These are phyloP conservation scores for Pachyramphus minor DNA, from an alignment of 2,113 vertebrate species.

Conservation along the genomic window DNA sequence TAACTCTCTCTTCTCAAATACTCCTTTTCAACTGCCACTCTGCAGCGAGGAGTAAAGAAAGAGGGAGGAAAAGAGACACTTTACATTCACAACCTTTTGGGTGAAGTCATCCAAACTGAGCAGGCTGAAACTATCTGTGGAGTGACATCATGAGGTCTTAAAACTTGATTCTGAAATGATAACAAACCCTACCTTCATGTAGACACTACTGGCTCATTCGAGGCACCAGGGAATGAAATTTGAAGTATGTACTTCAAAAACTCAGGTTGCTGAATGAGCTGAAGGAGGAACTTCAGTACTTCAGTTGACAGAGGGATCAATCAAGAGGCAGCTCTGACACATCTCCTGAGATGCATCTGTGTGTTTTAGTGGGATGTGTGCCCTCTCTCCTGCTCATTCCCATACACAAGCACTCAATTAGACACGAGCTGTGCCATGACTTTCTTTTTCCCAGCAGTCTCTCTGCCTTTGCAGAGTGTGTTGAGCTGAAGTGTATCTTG, in stretches of 20 bases:
- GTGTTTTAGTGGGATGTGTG: neutral
- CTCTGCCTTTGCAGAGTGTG: neutral
- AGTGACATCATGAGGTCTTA: neutral
- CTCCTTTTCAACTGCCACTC: neutral
- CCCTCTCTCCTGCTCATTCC: neutral
- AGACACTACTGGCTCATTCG: neutral
- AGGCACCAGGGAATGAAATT: neutral
- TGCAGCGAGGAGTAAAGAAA: neutral
- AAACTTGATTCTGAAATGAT: conserved; percentile 10
- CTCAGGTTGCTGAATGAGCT: neutral
- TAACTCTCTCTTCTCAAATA: neutral
- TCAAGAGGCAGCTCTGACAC: neutral
- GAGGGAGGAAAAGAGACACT: neutral
- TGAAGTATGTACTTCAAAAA: conserved; percentile 23
- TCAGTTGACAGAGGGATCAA: conserved; percentile 2
- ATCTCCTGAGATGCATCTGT: neutral
- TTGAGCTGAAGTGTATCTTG: neutral
- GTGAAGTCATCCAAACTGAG: conserved; percentile 15
- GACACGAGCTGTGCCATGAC: neutral
- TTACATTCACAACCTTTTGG: neutral
- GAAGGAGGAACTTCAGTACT: conserved; percentile 12
- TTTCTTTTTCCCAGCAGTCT: neutral
- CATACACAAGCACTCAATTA: neutral
- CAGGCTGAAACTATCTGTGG: neutral
- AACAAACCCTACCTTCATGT: neutral